Base-by-base conservation (phyloP, 1,140 invertebrate genomes). In the Colletes gigas region DNA sequence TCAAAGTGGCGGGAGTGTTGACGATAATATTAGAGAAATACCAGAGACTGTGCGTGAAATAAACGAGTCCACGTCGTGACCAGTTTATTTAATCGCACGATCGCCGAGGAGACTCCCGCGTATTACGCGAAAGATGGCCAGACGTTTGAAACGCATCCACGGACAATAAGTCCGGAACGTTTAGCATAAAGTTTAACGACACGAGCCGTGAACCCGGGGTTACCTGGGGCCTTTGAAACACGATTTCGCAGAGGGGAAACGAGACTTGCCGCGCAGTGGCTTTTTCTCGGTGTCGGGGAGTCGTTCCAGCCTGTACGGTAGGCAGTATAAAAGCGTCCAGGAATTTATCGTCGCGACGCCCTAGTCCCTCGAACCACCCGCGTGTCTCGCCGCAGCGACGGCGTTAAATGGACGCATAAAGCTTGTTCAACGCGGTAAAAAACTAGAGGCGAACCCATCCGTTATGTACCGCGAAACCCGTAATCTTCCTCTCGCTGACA, bases 391-490 rank as follows among this genome's bases (percentile, higher is more conserved):
- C 57, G 44, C 39, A 47, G 17, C 62, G 72, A 63, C 77, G 62
- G 68, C 80, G 73, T 50, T 80, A 82, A 84, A 85, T 84, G 69
- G 47, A 80, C 21, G 59, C 70, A 47, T 55, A 80, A 84, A 83
- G 70, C 74, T 83, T 59, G 72, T 14, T 73, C 14, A 14, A 4
- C 47, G 44, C 39, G 44, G 59, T 17, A 85, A 81, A 81, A 81
- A 85, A 81, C 78, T 81, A 60, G 69, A 78, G 62, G 52, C 55
- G 57, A 39, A 50, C 68, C 65, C 47, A 82, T 88, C 87, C 88
- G 89, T 89, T 90, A 88, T 76, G 87, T 82, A 55, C 50, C 78
- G 82, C 87, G 83, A 81, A 81, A 76, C 60, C 57, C 7, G 57
- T 65, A 50, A 82, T 57, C 81, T 82, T 50, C 60, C 66, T 54